Base-by-base conservation (phyloP, 2,888 invertebrate species). In the Bimastos eiseni region DNA sequence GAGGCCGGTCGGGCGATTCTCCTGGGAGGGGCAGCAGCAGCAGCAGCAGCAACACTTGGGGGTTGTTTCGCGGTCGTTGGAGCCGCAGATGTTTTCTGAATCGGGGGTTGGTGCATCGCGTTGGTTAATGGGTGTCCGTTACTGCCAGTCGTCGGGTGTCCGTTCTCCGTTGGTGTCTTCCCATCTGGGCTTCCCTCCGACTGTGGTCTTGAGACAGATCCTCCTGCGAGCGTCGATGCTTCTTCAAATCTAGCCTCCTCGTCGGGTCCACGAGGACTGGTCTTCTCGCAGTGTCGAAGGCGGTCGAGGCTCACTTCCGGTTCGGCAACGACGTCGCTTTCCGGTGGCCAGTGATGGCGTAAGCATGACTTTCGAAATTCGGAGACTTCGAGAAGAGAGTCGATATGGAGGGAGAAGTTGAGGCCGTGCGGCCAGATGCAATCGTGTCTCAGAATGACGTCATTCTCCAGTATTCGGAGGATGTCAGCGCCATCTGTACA, bases 361-460 rank as follows among this genome's bases (percentile, higher is more conserved):
- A 92, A 34, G 84, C 92, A 92, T 0, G 93, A 92, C 88, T 92
- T 92, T 30, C 93, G 91, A 90, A 93, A 93, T 88, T 93, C 92
- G n/a, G 92, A 91, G 44, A 93, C 91, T 86, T 93, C 93, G 19
- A 93, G 91, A 38, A 92, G 89, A 21, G 92, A 92, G 89, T 92
- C 91, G 55, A 93, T 92, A 89, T 91, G 90, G 21, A 93, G 91
- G n/a, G 90, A 88, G 90, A 91, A 90, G 92, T 93, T 93, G 70
- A 93, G 91, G 11, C 93, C 93, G 88, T 93, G 92, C 8, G 93
- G 93, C 93, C 93, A 93, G 83, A 93, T 92, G 70, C 91, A 91
- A 90, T 93, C 93, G 88, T 93, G 93, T 89, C 92, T 92, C 90
- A 93, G 90, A 36, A 93, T 91, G 41, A 92, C 88, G 89, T 93